Evolutionary conservation across 37 sponge, comb jelly and placozoan species (phyloP), one percentile per base, ranked within the genome.

Genomic region (Chondrilla cf. caribensis): DNA sequence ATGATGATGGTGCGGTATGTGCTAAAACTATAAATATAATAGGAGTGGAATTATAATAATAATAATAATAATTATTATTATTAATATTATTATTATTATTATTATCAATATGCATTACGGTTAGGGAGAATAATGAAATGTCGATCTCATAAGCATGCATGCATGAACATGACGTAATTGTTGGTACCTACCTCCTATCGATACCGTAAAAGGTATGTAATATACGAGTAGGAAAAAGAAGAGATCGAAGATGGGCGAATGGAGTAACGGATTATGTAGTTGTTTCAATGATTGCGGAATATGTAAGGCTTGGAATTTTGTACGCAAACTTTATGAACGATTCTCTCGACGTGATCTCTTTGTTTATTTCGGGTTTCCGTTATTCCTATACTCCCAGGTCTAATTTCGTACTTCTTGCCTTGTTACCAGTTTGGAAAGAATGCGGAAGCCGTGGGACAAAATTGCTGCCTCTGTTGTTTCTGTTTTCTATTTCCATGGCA

Each of bases 251-350:
- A 68, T 68, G 70, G 21, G 36, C 3, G 41, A 33, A 37, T 81
- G 81, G 81, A 22, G 14, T 40, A 58, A 62, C 62, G 81, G 81
- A 33, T 25, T 81, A 8, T 81, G 81, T 36, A 31, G 65, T 47
- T 81, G 81, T 32, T 81, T 81, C 81, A 62, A 32, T 25, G 81
- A 81, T 35, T 81, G 81, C 25, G 38, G 40, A 9, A 58, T 81
- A 19, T 81, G 82, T 68, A 28, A 68, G 70, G 26, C 70, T 21
- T 35, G 4, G 35, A 35, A 68, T 35, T 68, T 35, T 35, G 70
- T n/a, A n/a, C n/a, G n/a, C n/a, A n/a, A n/a, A n/a, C n/a, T n/a
- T n/a, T n/a, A n/a, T n/a, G n/a, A n/a, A n/a, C n/a, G n/a, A n/a
- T n/a, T n/a, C n/a, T n/a, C n/a, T 35, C 37, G 37, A 4, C 22